Evolutionary conservation across 2,888 invertebrate species (phyloP), one percentile per base, ranked within the genome.

Genomic region (Clepsis dumicolana): DNA sequence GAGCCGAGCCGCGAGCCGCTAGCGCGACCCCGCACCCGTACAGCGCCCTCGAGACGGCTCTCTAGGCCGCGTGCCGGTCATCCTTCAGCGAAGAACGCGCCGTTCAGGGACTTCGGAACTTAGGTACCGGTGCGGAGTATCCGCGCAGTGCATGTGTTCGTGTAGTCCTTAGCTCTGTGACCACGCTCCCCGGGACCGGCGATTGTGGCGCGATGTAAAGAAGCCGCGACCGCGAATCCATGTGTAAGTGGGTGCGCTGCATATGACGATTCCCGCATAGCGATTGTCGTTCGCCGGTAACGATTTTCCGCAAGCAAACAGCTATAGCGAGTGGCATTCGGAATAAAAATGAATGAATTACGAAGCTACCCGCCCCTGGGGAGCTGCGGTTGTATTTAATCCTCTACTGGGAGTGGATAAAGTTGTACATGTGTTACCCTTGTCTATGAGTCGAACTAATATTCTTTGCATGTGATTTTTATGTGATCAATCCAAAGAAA

Each of bases 151-250:
- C 87, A 89, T 93, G 87, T 94, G 93, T 82, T 91, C 90, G 73
- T 89, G 90, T 85, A 94, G 89, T 84, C 94, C 94, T 81, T 94
- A 94, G 77, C 94, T 94, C 78, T 93, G 94, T 89, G 95, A 94
- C 94, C 81, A 94, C 93, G 83, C 85, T 86, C 94, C 95, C 90
- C 96, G 96, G 79, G 96, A 95, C 80, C 97, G 96, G 82, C 97
- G 94, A 79, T 96, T 96, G 87, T 91, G 92, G 93, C 91, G 93
- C 90, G 86, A 93, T 93, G 93, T 93, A 87, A 91, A 86, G 88
- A 86, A 90, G 85, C 88, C 85, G 88, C 87, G 85, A 87, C 86
- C 87, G 87, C 86, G 86, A 90, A 88, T 89, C 82, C 83, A 93
- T 93, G 93, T 93, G 93, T 93, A 93, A 93, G 93, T 93, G 84